phyloP scores from a whole-genome alignment of 2,888 invertebrate species.

The Myathropa florea region DNA sequence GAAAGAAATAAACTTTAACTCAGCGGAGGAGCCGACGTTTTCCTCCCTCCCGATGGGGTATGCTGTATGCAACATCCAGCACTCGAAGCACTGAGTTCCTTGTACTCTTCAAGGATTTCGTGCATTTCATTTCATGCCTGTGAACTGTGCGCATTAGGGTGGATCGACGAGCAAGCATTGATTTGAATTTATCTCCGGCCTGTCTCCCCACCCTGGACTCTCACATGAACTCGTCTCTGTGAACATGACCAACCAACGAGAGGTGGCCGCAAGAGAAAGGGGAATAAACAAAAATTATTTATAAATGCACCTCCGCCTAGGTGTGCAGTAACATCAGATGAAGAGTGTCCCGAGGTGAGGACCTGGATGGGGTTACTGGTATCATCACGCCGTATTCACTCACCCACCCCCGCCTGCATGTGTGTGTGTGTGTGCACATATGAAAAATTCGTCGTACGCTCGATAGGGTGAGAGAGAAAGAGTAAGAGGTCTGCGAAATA shows the following conservation, averaged over 20 bases:
- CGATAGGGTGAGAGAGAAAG: background rate
- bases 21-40: background rate
- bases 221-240: background rate
- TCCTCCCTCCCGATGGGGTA: too few species aligned
- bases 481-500: background rate
- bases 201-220: background rate
- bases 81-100: slow-evolving; percentile 28
- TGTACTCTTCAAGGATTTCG: slow-evolving; percentile 58
- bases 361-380: slow-evolving; percentile 34
- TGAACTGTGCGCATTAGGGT: slow-evolving; percentile 29
- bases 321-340: background rate
- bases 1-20: slow-evolving; percentile 14
- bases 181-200: slow-evolving; percentile 47
- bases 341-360: slow-evolving; percentile 11
- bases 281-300: slow-evolving; percentile 67
- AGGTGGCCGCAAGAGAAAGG: slow-evolving; percentile 19
- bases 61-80: background rate
- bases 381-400: slow-evolving; percentile 30
- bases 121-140: slow-evolving; percentile 37
- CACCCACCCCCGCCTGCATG: background rate
- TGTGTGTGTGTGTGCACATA: background rate
- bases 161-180: slow-evolving; percentile 54
- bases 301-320: slow-evolving; percentile 61
- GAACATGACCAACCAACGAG: slow-evolving; percentile 36
- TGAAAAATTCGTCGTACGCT: slow-evolving; percentile 1